Conservation (phyloP, 2,888 invertebrate species). For the Blastobasis lacticolella region DNA sequence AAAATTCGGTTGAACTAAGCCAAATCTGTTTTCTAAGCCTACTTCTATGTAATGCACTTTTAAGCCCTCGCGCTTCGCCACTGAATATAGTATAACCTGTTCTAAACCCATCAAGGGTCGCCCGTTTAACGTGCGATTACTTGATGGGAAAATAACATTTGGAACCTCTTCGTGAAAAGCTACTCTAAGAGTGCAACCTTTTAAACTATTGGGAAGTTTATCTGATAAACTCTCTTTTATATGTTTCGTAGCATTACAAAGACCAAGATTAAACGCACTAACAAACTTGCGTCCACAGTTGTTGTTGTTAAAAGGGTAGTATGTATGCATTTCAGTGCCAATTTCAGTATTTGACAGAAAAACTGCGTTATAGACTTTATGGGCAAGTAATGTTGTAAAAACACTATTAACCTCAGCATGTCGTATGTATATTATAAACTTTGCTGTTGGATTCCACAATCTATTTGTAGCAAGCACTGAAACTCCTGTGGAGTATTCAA, state of each 20-base stretch:
- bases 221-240: neutral
- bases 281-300: neutral
- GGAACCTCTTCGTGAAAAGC: neutral
- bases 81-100: neutral
- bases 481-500: neutral
- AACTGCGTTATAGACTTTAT: neutral
- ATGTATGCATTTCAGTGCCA: neutral
- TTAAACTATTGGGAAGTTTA: neutral
- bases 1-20: neutral
- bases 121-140: neutral
- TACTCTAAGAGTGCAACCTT: neutral
- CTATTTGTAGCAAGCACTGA: neutral
- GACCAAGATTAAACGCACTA: neutral
- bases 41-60: neutral
- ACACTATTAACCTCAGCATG: neutral
- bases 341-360: neutral
- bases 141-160: neutral
- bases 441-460: neutral
- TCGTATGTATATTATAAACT: neutral
- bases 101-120: neutral
- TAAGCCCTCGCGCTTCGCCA: neutral
- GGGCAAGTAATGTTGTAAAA: neutral
- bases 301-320: neutral
- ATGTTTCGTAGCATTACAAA: neutral
- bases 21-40: neutral